These are phyloP conservation scores for Anarrhichthys ocellatus DNA, from an alignment of 2,113 vertebrate genomes.

Conservation along the genomic window DNA sequence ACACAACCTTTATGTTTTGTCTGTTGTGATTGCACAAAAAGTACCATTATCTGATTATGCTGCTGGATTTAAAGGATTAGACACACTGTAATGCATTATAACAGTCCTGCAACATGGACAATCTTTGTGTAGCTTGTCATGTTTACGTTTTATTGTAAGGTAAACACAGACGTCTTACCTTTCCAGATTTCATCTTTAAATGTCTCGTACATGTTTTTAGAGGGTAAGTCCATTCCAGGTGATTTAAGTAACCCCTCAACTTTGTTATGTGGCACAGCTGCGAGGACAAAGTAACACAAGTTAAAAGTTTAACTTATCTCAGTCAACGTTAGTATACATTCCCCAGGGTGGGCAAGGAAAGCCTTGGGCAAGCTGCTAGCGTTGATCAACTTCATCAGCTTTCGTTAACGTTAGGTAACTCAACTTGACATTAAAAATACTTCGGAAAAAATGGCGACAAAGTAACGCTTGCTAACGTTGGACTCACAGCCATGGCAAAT, in stretches of 20 bases:
- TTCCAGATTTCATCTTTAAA: constrained; percentile 69
- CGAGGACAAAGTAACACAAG: background rate
- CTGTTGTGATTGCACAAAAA: background rate
- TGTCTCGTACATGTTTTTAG: constrained; percentile 79
- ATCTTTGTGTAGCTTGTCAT: background rate
- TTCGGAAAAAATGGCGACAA: accelerated
- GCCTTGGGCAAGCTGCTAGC: background rate
- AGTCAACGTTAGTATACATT: background rate
- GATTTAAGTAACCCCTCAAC: background rate
- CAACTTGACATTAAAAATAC: background rate
- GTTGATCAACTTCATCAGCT: background rate
- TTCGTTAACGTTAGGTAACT: background rate
- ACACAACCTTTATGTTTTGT: background rate
- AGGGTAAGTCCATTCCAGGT: constrained; percentile 47
- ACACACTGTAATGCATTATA: background rate
- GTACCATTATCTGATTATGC: background rate
- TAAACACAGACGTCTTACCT: constrained; percentile 47
- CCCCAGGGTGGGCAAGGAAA: background rate
- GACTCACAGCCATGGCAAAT: background rate
- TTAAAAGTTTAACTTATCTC: background rate
- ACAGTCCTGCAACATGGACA: background rate
- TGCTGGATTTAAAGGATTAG: background rate
- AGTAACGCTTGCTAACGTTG: background rate
- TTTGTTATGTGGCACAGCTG: constrained; percentile 26
- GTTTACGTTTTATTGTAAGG: background rate